Evolutionary conservation across 1,140 invertebrate genomes (phyloP), one percentile per base, ranked within the genome.

Genomic region (Dreissena rostriformis): DNA sequence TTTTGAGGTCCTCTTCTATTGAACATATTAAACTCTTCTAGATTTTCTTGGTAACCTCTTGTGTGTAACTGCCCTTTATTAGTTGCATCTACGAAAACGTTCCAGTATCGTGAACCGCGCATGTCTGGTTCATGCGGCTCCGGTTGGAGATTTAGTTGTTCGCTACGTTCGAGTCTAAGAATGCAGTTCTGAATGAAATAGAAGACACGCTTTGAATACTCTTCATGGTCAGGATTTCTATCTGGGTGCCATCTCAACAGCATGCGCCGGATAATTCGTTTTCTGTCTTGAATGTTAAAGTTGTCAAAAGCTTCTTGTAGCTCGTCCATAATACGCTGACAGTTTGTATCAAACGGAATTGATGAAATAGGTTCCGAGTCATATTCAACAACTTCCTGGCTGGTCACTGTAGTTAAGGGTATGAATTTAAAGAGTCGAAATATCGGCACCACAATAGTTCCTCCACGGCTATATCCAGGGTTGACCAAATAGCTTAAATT

Each of bases 231-330:
- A 26, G 66, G 71, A 83, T 93, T 93, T 87, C 91, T 92, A 76
- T 93, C 92, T 72, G 92, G 92, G 86, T 93, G 92, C 91, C 91
- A 93, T 77, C 91, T 88, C 22, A 91, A 82, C 17, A 92, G 66
- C 1, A 93, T 53, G 57, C 91, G 78, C 79, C 92, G 91, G 15
- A 91, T 84, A 24, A 91, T 86, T 51, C 86, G 86, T 63, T 87
- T 90, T 61, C 90, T 82, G 55, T 91, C 88, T n/a, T 52, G 65
- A 51, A 88, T 87, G 26, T 80, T 71, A 2, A 90, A 53, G 2
- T 88, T 52, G 51, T 84, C 63, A 85, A 86, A 90, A 14, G 89
- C 89, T 73, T 90, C 85, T 63, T 66, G 28, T 53, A 74, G 26
- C n/a, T n/a, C 22, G 17, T 68, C 29, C 61, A 51, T 68, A 19